Evolutionary conservation across 2,888 invertebrate genomes (phyloP).

Genomic region (Drosophila prolongata): DNA sequence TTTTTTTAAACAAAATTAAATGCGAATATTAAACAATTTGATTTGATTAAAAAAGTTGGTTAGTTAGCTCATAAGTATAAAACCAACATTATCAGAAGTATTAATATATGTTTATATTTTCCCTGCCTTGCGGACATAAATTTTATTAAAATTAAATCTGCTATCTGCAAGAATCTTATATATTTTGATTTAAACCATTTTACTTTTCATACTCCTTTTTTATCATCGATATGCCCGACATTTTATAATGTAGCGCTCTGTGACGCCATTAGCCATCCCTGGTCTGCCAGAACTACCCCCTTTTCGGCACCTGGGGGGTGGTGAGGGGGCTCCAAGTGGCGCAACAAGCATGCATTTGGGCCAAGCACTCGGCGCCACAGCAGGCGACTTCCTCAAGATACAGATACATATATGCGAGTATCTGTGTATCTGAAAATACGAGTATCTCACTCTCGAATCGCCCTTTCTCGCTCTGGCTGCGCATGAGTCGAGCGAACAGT

Average conservation of each 20-base stretch:
- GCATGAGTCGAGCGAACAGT: conserved; percentile 58
- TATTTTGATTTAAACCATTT: too few relatives aligned
- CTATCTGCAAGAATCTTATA: too few relatives aligned
- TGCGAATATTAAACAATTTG: too few relatives aligned
- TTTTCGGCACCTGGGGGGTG: neutral
- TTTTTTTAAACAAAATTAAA: too few relatives aligned
- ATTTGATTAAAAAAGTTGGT: too few relatives aligned
- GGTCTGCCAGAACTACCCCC: conserved; percentile 13
- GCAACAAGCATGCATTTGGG: conserved; percentile 70
- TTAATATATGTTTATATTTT: too few relatives aligned
- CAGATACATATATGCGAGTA: conserved; percentile 10
- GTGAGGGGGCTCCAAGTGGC: conserved; percentile 25
- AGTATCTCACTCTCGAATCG: neutral
- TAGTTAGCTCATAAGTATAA: too few relatives aligned
- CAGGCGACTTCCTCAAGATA: conserved; percentile 38
- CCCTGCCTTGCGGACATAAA: too few relatives aligned
- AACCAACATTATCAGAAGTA: too few relatives aligned
- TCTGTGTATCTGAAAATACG: conserved; percentile 1
- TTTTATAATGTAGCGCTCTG: conserved; percentile 7
- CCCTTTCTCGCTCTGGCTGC: conserved; percentile 40
- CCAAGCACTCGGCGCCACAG: conserved; percentile 18
- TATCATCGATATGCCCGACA: neutral
- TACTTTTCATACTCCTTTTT: neutral
- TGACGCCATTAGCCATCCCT: conserved; percentile 30
- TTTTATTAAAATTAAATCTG: too few relatives aligned